Percentiles rank a stretch among this genome's conserved stretches.
phyloP scores from a whole-genome alignment of 2,888 invertebrate species.

The Xanthia icteritia region DNA sequence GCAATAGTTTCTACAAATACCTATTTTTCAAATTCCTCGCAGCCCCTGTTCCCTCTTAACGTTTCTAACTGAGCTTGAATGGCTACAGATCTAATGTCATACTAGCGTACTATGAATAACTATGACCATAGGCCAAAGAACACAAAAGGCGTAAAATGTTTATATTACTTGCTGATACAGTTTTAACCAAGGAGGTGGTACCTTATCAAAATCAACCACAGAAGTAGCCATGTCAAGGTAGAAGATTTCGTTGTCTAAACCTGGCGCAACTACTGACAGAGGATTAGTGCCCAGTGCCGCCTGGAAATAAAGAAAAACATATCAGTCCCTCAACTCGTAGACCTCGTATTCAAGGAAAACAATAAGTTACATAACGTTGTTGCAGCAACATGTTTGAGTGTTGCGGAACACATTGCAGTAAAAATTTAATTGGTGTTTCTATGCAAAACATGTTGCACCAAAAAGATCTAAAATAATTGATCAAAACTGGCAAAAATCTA shows the following conservation, averaged over 20 bases:
- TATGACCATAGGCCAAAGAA: too few relatives aligned
- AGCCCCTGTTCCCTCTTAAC: too few relatives aligned
- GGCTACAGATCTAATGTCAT: too few relatives aligned
- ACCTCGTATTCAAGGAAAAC: background rate
- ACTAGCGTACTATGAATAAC: too few relatives aligned
- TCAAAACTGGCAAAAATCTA: background rate
- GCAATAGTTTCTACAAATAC: too few relatives aligned
- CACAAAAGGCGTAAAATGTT: too few relatives aligned
- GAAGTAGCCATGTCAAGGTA: constrained; percentile 99
- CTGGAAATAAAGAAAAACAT: constrained; percentile 78
- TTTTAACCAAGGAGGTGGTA: constrained; percentile 68
- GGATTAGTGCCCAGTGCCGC: constrained; percentile 97
- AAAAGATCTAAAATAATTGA: too few relatives aligned
- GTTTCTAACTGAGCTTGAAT: too few relatives aligned
- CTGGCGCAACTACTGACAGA: constrained; percentile 94
- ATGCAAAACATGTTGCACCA: too few relatives aligned
- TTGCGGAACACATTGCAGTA: background rate
- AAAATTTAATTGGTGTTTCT: background rate
- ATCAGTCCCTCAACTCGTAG: background rate
- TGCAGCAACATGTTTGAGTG: background rate
- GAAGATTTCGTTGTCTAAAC: constrained; percentile 92
- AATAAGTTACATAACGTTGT: background rate
- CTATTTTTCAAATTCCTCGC: too few relatives aligned
- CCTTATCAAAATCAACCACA: constrained; percentile 97
- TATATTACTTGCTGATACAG: too few relatives aligned